Conservation (phyloP, 1,140 invertebrate species). For the Aphidius gifuensis region DNA sequence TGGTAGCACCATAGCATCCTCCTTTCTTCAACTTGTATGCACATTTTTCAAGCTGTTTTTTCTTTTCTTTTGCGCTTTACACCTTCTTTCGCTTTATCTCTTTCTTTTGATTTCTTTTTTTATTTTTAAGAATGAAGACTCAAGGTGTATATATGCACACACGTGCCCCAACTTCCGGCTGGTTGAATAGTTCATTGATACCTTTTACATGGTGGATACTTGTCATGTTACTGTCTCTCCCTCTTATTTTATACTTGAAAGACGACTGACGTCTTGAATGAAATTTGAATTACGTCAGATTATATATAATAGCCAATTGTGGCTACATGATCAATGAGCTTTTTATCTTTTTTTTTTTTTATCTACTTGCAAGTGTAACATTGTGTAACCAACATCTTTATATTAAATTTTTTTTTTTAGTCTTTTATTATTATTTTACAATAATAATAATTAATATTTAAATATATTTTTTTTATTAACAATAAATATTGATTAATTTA, state of each 20-base stretch:
- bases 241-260: not conserved
- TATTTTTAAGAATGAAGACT: constrained; percentile 19
- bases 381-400: constrained; percentile 2
- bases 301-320: not conserved
- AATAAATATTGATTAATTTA: too few relatives aligned
- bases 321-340: constrained; percentile 1
- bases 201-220: constrained; percentile 9
- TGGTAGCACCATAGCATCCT: too few relatives aligned
- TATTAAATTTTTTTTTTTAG: not conserved
- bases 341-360: not conserved
- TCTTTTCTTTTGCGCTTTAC: too few relatives aligned
- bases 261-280: constrained; percentile 22
- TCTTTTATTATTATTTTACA: too few relatives aligned
- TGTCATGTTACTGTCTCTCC: not conserved
- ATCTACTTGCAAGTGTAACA: not conserved
- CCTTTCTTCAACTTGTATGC: too few relatives aligned
- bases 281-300: constrained; percentile 12
- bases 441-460: too few relatives aligned
- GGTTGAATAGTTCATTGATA: constrained; percentile 19
- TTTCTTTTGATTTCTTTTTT: constrained; percentile 13
- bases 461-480: too few relatives aligned
- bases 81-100: not conserved
- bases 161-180: constrained; percentile 22
- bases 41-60: too few relatives aligned
- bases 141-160: not conserved